A percentile compares a stretch with the other conserved stretches of the same genome.
Conservation (phyloP, 1,140 invertebrate species). For the Diorhabda carinulata region DNA sequence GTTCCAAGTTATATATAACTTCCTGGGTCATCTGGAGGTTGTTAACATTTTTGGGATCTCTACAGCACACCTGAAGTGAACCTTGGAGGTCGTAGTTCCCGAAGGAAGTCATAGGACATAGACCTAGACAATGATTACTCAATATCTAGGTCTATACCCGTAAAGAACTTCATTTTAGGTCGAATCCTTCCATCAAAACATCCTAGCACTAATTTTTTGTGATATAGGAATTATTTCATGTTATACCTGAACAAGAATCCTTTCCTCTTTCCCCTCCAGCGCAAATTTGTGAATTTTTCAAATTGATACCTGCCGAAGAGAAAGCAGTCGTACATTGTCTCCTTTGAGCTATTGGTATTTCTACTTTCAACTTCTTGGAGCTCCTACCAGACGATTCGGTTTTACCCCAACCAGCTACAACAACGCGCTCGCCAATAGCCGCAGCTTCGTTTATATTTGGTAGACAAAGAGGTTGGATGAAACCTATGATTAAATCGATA, state of each 20-base stretch:
- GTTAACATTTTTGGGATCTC: too few species aligned
- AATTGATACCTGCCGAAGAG: slow-evolving; percentile 41
- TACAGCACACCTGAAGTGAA: too few species aligned
- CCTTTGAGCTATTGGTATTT: slow-evolving; percentile 48
- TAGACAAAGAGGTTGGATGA: slow-evolving; percentile 66
- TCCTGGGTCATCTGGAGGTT: too few species aligned
- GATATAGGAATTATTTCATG: neutral
- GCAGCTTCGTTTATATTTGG: slow-evolving; percentile 47
- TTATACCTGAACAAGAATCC: slow-evolving; percentile 56
- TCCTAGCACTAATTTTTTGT: too few species aligned
- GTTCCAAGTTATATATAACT: too few species aligned
- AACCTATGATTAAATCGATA: slow-evolving; percentile 35
- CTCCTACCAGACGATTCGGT: slow-evolving; percentile 51
- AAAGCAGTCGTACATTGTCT: slow-evolving; percentile 50
- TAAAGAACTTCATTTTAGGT: too few species aligned
- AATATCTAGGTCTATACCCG: too few species aligned
- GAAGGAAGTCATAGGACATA: too few species aligned
- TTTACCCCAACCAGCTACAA: slow-evolving; percentile 64
- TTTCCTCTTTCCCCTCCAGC: slow-evolving; percentile 59
- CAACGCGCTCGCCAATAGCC: slow-evolving; percentile 44
- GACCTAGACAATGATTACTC: too few species aligned
- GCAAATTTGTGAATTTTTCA: slow-evolving; percentile 55
- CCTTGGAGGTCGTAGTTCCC: too few species aligned
- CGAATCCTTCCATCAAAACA: too few species aligned
- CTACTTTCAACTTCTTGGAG: slow-evolving; percentile 42